phyloP scores from a whole-genome alignment of 2,797 vertebrate genomes.

The Enteromius trimaculatus region DNA sequence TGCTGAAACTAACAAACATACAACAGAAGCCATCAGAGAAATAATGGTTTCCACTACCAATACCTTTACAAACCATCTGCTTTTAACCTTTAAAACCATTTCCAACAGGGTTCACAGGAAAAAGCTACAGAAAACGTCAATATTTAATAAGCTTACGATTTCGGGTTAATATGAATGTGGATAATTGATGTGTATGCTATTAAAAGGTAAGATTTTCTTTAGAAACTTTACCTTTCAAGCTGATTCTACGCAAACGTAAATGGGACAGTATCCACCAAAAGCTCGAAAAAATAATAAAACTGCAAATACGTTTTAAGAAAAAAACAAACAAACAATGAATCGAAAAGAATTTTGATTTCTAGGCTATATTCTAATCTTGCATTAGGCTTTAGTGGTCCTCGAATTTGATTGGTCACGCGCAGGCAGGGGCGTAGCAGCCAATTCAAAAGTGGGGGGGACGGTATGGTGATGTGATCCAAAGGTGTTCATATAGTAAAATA shows the following conservation, averaged over 20 bases:
- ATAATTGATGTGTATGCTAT: not conserved
- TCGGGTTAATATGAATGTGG: not conserved
- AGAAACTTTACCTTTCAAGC: not conserved
- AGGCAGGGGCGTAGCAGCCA: too few species aligned
- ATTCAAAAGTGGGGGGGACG: too few species aligned
- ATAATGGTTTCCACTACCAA: not conserved
- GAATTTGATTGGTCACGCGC: not conserved
- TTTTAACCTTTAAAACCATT: not conserved
- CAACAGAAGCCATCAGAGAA: not conserved
- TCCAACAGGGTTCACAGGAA: too few species aligned
- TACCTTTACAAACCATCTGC: not conserved
- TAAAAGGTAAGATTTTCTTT: not conserved
- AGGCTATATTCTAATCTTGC: not conserved
- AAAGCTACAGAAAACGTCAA: not conserved
- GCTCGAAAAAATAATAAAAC: too few species aligned
- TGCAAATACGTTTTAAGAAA: not conserved
- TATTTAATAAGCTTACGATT: not conserved
- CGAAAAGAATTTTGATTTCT: not conserved
- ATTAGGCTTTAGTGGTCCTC: not conserved
- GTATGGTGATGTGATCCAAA: too few species aligned
- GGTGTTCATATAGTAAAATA: too few species aligned
- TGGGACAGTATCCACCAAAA: too few species aligned
- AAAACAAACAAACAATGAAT: not conserved
- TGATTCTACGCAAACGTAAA: too few species aligned
- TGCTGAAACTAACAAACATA: not conserved